Evolutionary conservation across 2,113 vertebrate genomes (phyloP), one percentile per base, ranked within the genome.

Genomic region (Fulmarus glacialis): DNA sequence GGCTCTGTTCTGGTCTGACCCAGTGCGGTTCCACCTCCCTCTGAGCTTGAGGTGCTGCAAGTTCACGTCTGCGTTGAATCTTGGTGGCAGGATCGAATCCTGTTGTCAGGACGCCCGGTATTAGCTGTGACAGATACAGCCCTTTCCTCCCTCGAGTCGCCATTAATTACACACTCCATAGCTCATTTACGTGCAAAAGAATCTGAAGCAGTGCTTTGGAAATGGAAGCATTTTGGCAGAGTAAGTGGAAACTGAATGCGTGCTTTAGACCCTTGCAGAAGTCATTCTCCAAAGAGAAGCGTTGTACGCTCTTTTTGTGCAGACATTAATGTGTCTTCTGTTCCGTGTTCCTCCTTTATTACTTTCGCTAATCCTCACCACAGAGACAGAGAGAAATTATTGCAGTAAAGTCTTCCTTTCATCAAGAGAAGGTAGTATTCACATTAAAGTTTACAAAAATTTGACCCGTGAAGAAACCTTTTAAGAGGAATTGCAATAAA

Each of bases 21-120:
- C 19, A 0, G 34, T 4, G 21, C 42, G 1, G 26, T 29, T 13
- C 36, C 12, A 8, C 34, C 24, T 58, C 38, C 29, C 15, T 8
- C 15, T 4, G 19, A 17, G 36, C 71, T 17, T 3, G 15, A n/a
- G 70, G 24, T 1, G 5, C 42, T 7, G 20, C 2, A 12, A 24
- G 43, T 11, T 40, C 32, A 3, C 0, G 8, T 17, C 80, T 15
- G 40, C 14, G 0, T 18, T 18, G 21, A 10, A 15, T 15, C 24
- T 14, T 0, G n/a, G 40, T 21, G 64, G 43, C 63, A n/a, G 50
- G 42, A 22, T 9, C 1, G 11, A 43, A 38, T 12, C 59, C 59
- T 22, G 4, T 10, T 15, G 60, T 5, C 9, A 8, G 45, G n/a
- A 12, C 1, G 42, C 36, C 50, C 1, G 50, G 29, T 6, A 12